Conservation (phyloP, 1,140 invertebrate genomes). For the Zophobas morio region DNA sequence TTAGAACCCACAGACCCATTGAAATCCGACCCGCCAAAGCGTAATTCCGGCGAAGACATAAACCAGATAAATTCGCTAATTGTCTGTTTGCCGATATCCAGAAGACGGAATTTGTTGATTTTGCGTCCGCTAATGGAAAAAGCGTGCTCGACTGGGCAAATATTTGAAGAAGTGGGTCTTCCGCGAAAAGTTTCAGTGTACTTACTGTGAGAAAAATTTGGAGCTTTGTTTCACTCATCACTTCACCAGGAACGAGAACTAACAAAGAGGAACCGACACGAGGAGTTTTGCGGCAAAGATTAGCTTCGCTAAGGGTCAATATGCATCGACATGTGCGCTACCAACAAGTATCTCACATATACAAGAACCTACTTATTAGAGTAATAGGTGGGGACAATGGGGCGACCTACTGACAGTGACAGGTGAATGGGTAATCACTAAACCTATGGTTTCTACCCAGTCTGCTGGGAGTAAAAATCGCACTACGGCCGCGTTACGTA, state of each 20-base stretch:
- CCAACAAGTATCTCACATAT: conserved; percentile 48
- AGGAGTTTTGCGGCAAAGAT: conserved; percentile 14
- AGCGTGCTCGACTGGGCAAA: background rate
- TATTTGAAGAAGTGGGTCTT: background rate
- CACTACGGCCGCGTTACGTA: conserved; percentile 6
- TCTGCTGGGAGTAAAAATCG: background rate
- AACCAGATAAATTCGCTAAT: too few relatives aligned
- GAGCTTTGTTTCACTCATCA: conserved; percentile 28
- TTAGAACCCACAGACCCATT: background rate
- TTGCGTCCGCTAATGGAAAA: background rate
- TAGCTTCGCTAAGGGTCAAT: conserved; percentile 37
- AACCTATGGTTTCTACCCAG: conserved; percentile 22
- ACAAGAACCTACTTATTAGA: conserved; percentile 48
- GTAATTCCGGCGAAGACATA: conserved; percentile 4
- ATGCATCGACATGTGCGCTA: conserved; percentile 43
- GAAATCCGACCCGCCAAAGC: background rate
- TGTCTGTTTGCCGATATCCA: too few relatives aligned
- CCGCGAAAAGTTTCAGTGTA: conserved; percentile 3
- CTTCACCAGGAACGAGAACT: background rate
- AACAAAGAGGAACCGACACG: conserved; percentile 1
- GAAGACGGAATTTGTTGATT: background rate
- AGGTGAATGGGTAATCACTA: conserved; percentile 46
- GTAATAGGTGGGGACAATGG: conserved; percentile 47
- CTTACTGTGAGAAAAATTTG: conserved; percentile 14
- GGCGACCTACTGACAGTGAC: conserved; percentile 47